These are phyloP conservation scores for Lanistes nyassanus DNA, from an alignment of 1,140 invertebrate species.

Conservation along the genomic window DNA sequence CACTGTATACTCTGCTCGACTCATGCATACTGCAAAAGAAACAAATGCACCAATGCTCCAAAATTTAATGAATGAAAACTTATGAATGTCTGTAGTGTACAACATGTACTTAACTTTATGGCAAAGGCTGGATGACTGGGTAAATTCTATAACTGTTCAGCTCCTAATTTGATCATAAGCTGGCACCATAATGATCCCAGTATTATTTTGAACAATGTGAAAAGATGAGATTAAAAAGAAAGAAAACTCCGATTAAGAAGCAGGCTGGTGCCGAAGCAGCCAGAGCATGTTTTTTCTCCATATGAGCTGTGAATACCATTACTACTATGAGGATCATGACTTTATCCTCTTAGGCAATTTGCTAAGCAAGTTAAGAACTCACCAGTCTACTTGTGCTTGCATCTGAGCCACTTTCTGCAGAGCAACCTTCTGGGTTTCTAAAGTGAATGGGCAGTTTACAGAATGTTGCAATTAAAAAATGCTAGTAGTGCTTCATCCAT, in stretches of 20 bases:
- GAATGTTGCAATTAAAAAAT: too few relatives aligned
- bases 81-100: too few relatives aligned
- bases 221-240: too few relatives aligned
- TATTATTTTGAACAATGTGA: background rate
- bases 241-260: background rate
- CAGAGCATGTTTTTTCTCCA: background rate
- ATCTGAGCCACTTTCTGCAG: slow-evolving; percentile 44
- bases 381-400: slow-evolving; percentile 43
- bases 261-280: background rate
- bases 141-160: too few relatives aligned
- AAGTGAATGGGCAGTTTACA: too few relatives aligned
- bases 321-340: background rate
- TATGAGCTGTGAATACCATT: background rate
- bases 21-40: slow-evolving; percentile 31
- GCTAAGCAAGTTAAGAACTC: slow-evolving; percentile 3
- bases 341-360: background rate
- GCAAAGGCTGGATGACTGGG: too few relatives aligned
- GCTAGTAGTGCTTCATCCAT: too few relatives aligned
- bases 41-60: slow-evolving; percentile 1
- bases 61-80: too few relatives aligned
- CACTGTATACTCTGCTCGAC: slow-evolving; percentile 22
- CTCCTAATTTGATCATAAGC: too few relatives aligned
- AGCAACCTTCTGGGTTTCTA: slow-evolving; percentile 47
- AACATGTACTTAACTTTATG: too few relatives aligned
- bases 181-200: too few relatives aligned